Base-by-base conservation (phyloP, 2,113 vertebrate genomes). In the Cyrtonyx montezumae region DNA sequence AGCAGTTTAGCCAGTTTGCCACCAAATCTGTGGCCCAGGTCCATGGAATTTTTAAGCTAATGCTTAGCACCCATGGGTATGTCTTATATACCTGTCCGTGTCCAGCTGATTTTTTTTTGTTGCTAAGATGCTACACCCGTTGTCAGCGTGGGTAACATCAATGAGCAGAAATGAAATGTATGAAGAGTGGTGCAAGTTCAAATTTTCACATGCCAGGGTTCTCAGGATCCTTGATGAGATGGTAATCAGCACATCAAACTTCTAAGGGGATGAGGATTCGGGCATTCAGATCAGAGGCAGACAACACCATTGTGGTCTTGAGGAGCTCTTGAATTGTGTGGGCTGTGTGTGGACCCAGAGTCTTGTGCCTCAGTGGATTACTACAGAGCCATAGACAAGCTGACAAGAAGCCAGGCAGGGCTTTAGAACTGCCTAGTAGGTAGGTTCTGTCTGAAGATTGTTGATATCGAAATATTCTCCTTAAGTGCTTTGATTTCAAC, bases 401-500 rank as follows among this genome's bases (percentile, higher is more conserved):
- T 92, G 84, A 53, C 70, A 73, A 87, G 84, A 62, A 92, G 66
- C 26, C 67, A 76, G 70, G 58, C 74, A 69, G 40, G 67, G 23
- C 76, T 87, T 32, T 48, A 62, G 91, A 91, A 88, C 84, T 37
- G 19, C 1, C 0, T 61, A 61, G 46, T 59, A 34, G 16, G 45
- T 85, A 34, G 16, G 28, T 78, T 67, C 66, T 69, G 22, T 37
- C 7, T 15, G 66, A 74, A 73, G 55, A 61, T 48, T 3, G 1
- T 40, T 51, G 66, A 28, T 73, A 76, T 25, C 78, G 79, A 79
- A 84, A 23, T 58, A 15, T 84, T 75, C 51, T 26, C 18, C 25
- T 76, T 58, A 37, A 81, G 53, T 94, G 53, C 70, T 89, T 84
- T 75, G 62, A 56, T 79, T 82, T 87, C 56, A 92, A 40, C 32